phyloP scores from a whole-genome alignment of 2,113 vertebrate genomes.

The Albula goreensis region DNA sequence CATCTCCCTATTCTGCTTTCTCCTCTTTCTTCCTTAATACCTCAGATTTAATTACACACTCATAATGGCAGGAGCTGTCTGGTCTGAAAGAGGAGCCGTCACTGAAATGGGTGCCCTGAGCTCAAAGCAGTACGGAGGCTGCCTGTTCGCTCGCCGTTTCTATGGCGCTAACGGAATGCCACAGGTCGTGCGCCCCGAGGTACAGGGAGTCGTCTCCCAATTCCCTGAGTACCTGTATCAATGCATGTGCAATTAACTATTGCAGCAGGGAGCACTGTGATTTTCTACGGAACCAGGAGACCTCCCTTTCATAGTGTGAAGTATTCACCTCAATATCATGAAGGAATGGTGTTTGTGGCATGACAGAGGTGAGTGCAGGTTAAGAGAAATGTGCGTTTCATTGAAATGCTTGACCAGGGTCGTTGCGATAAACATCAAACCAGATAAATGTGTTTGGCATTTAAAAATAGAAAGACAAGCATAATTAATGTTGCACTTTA shows the following conservation, averaged over 20 bases:
- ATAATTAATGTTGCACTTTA: background rate
- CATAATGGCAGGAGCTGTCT: background rate
- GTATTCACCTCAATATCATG: background rate
- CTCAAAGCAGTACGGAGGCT: background rate
- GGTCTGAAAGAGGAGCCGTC: background rate
- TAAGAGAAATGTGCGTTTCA: background rate
- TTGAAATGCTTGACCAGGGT: no score
- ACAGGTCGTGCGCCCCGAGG: background rate
- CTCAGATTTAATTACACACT: background rate
- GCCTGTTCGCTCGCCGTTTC: background rate
- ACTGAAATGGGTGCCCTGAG: background rate
- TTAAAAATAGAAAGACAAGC: background rate
- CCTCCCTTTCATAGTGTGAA: background rate
- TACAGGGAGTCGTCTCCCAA: no score
- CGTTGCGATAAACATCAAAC: background rate
- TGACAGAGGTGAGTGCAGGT: background rate
- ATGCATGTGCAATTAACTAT: no score
- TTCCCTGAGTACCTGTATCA: no score
- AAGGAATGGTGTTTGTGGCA: background rate
- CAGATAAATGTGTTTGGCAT: background rate
- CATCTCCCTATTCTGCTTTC: background rate
- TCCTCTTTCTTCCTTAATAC: background rate
- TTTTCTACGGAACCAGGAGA: background rate
- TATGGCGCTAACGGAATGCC: background rate
- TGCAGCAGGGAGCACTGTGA: no score